Conservation (phyloP, 2,797 vertebrate species). For the Phoebastria nigripes region DNA sequence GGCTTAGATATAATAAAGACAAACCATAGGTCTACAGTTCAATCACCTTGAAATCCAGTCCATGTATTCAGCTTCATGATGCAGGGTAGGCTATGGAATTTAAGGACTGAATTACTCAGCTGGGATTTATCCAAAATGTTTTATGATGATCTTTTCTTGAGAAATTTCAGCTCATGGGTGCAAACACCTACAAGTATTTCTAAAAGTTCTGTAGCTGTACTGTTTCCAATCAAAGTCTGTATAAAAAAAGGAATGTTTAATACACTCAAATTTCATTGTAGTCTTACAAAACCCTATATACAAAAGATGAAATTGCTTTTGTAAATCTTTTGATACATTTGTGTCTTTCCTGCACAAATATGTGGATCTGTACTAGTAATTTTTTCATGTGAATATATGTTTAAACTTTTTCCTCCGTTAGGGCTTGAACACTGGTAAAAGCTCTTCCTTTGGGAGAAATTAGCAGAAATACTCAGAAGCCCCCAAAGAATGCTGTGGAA, state of each 20-base stretch:
- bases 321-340: neutral
- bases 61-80: neutral
- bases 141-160: rapidly evolving
- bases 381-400: neutral
- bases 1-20: neutral
- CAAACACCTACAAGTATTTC: neutral
- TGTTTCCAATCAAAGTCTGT: neutral
- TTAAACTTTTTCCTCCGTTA: neutral
- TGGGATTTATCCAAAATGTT: neutral
- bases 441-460: neutral
- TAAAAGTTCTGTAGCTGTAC: neutral
- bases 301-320: neutral
- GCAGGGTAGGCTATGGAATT: neutral
- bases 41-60: neutral
- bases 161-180: neutral
- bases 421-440: neutral
- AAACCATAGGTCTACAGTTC: neutral
- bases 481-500: neutral
- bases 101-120: neutral
- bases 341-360: neutral
- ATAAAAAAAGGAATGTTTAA: neutral
- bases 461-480: neutral
- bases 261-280: neutral
- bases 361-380: rapidly evolving
- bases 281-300: neutral